Evolutionary conservation across 1,140 invertebrate species (phyloP).

Genomic region (Steinernema khuongi): DNA sequence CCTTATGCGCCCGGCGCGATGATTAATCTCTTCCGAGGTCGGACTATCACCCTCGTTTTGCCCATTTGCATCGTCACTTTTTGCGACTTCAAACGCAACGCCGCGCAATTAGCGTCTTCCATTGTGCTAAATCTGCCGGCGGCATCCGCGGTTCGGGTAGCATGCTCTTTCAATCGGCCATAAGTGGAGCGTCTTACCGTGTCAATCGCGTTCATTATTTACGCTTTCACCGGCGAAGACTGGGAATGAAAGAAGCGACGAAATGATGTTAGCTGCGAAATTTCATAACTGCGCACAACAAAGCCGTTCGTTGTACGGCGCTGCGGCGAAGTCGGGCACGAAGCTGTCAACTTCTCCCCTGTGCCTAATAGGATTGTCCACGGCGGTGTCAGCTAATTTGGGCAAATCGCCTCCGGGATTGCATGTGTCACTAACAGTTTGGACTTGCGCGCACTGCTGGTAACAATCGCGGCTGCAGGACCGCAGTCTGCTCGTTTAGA

Average conservation of each 20-base stretch:
- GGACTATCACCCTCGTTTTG: neutral
- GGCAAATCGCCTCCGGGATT: neutral
- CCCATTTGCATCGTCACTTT: neutral
- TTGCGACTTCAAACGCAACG: neutral
- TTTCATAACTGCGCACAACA: neutral
- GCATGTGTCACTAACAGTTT: slow-evolving; percentile 14
- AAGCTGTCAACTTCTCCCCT: slow-evolving; percentile 2
- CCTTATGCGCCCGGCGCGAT: neutral
- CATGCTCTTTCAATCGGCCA: neutral
- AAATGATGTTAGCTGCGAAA: neutral
- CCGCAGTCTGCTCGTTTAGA: neutral
- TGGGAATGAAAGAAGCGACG: neutral
- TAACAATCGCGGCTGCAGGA: neutral
- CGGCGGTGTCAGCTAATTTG: neutral
- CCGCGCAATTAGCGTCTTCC: neutral
- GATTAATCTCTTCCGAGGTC: neutral
- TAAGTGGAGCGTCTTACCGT: neutral
- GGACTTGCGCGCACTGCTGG: neutral
- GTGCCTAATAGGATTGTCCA: neutral
- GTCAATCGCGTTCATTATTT: slow-evolving; percentile 6
- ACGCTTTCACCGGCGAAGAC: neutral
- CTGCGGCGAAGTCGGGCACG: neutral
- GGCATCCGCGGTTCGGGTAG: neutral
- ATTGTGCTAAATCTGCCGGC: neutral
- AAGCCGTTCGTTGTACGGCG: neutral